These are phyloP conservation scores for Epinephelus coioides DNA, from an alignment of 2,797 vertebrate species.

Conservation along the genomic window DNA sequence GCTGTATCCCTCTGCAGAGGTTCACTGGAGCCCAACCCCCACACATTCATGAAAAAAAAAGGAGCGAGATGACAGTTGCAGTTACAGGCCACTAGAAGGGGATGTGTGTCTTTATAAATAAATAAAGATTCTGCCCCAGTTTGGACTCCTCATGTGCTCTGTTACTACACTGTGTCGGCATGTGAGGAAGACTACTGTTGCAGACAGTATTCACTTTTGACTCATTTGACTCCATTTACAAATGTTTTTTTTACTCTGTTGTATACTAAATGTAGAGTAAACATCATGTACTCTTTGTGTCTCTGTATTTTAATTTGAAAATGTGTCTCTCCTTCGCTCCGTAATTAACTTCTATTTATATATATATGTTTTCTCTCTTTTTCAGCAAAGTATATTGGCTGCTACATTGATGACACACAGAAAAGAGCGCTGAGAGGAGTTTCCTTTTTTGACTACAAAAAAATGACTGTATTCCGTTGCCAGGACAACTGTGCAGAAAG, in stretches of 20 bases:
- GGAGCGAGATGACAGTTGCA: conserved; percentile 72
- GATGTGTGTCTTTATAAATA: conserved; percentile 81
- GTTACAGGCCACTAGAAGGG: conserved; percentile 82
- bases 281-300: background rate
- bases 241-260: background rate
- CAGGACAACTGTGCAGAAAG: conserved; percentile 99
- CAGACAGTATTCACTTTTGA: background rate
- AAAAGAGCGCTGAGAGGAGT: conserved; percentile 93
- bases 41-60: conserved; percentile 60
- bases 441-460: conserved; percentile 99
- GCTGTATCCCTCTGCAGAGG: conserved; percentile 59
- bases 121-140: conserved; percentile 76
- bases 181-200: conserved; percentile 18
- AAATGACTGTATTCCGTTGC: conserved; percentile 99
- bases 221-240: background rate
- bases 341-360: background rate
- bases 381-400: conserved; percentile 95
- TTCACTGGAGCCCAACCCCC: conserved; percentile 55
- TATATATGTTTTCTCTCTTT: conserved; percentile 33
- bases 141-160: conserved; percentile 57
- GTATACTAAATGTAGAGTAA: background rate
- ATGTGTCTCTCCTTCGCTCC: background rate
- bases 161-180: conserved; percentile 32
- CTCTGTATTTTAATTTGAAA: background rate
- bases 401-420: conserved; percentile 92